Conservation (phyloP, 2,797 vertebrate species). For the Neopelma chrysocephalum region DNA sequence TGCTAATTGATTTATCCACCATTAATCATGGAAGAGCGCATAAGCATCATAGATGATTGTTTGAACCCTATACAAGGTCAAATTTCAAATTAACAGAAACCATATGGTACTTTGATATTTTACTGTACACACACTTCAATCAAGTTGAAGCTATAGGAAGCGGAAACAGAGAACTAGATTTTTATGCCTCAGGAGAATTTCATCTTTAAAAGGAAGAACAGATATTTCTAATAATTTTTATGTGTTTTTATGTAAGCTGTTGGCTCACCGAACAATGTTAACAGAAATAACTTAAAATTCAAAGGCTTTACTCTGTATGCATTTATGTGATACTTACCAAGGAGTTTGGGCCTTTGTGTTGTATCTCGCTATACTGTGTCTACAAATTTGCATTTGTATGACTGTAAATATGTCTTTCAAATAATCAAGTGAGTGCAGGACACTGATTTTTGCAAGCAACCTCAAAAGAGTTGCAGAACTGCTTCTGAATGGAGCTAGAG, state of each 20-base stretch:
- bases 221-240: not conserved
- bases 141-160: not conserved
- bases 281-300: not conserved
- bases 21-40: conserved; percentile 50
- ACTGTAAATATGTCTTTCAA: not conserved
- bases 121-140: not conserved
- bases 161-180: not conserved
- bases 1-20: conserved; percentile 58
- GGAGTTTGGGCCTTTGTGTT: not conserved
- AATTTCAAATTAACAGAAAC: conserved; percentile 37
- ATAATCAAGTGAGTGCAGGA: not conserved
- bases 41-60: conserved; percentile 3
- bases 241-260: not conserved
- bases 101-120: not conserved
- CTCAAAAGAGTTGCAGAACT: not conserved
- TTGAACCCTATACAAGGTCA: conserved; percentile 40
- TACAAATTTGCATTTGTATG: not conserved
- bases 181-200: not conserved
- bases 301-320: not conserved
- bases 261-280: not conserved
- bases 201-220: not conserved
- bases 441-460: not conserved
- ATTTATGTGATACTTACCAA: not conserved
- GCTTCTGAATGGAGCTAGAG: not conserved
- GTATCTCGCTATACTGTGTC: not conserved